Evolutionary conservation across 2,113 vertebrate genomes (phyloP).

Genomic region (Xiphias gladius): DNA sequence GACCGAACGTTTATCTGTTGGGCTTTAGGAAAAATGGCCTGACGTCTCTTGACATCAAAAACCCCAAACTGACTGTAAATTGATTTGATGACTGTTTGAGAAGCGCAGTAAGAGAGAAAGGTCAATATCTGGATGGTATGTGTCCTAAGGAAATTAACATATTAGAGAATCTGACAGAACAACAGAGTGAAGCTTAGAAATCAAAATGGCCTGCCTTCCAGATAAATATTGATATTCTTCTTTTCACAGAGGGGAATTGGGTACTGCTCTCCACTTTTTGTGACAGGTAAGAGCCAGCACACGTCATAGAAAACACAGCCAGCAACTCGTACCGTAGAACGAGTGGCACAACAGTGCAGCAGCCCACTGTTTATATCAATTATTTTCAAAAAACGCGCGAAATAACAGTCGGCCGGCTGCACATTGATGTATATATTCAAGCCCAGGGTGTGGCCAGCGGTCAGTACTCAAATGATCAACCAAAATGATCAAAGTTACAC

Average conservation of each 20-base stretch:
- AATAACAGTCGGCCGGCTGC: neutral
- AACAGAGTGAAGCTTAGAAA: neutral
- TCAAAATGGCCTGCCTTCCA: neutral
- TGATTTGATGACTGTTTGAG: neutral
- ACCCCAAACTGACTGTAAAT: neutral
- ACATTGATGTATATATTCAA: neutral
- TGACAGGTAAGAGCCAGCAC: conserved; percentile 22
- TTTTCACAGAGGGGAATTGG: conserved; percentile 37
- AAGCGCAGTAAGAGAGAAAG: neutral
- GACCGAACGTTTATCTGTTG: conserved; percentile 17
- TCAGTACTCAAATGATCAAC: neutral
- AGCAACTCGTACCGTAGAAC: neutral
- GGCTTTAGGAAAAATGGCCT: neutral
- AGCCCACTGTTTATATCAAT: neutral
- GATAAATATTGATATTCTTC: conserved; percentile 19
- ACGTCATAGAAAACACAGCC: neutral
- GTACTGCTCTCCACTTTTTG: conserved; percentile 1
- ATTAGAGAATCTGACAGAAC: neutral
- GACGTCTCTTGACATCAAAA: conserved; percentile 1
- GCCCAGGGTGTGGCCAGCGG: neutral
- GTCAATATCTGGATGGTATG: neutral
- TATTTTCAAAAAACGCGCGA: neutral
- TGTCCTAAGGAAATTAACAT: neutral
- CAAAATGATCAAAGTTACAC: neutral
- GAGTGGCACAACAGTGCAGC: neutral